Evolutionary conservation across 1,140 invertebrate genomes (phyloP), one percentile per base, ranked within the genome.

Genomic region (Brachionus paranguensis): DNA sequence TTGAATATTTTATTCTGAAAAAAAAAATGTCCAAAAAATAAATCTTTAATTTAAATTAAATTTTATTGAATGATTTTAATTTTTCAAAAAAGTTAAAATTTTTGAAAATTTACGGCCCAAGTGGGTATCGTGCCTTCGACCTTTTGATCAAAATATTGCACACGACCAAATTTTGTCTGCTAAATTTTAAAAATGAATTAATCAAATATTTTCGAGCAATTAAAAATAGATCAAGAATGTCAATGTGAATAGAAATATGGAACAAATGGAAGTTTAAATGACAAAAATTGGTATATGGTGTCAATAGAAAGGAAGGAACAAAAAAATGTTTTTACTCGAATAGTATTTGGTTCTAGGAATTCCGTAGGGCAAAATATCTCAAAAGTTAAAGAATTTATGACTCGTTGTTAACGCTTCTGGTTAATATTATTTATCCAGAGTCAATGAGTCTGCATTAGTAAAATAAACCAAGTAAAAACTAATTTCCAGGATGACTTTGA

Each of bases 241-340:
- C 8, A 72, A 72, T 43, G 17, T 17, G 41, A 72, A 72, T 43
- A 72, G 41, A 20, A 72, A 17, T 6, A 45, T 45, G n/a, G 27
- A 68, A 72, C 68, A 72, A 72, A 72, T 72, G 68, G 12, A 72
- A 72, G 68, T 72, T 72, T 43, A 72, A 72, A 37, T 37, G 41
- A 37, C 41, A 41, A 72, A 43, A 72, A 43, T 43, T 72, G 43
- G 68, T 20, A 17, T 72, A 24, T 47, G 12, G 12, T 72, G 68
- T 72, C 68, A 72, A 37, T 68, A 29, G 7, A 24, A 8, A 60
- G 53, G 47, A 53, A 53, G 17, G 5, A 14, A 53, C 8, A 10
- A 24, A 68, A 68, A 68, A 68, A 68, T 68, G 65, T 68, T 41
- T 7, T 7, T 72, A 45, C n/a, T 43, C 14, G 14, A 72, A 72